These are phyloP conservation scores for Falco rusticolus DNA, from an alignment of 2,797 vertebrate species.

Conservation along the genomic window DNA sequence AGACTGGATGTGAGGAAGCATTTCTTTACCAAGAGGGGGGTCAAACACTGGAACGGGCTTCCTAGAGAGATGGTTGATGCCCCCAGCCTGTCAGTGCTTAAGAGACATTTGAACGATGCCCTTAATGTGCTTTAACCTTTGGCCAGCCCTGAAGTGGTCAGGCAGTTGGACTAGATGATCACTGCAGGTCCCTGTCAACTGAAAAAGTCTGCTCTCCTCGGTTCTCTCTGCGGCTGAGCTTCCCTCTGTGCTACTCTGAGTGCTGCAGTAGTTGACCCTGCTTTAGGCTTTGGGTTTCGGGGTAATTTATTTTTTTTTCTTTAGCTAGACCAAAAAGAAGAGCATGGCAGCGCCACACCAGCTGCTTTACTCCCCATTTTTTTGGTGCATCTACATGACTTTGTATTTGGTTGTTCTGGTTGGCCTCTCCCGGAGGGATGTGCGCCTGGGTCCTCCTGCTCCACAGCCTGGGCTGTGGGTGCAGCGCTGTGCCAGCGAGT, in stretches of 20 bases:
- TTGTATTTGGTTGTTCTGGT: conserved; percentile 4
- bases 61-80: not conserved
- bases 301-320: too few species aligned
- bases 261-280: not conserved
- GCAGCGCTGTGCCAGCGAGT: not conserved
- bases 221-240: not conserved
- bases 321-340: not conserved
- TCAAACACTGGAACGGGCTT: not conserved
- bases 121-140: not conserved
- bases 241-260: not conserved
- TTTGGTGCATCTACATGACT: conserved; percentile 1
- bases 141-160: not conserved
- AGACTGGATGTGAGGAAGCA: not conserved
- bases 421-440: not conserved
- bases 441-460: not conserved
- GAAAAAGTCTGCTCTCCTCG: not conserved
- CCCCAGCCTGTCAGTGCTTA: not conserved
- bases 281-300: not conserved
- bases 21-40: not conserved
- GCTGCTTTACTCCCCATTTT: not conserved
- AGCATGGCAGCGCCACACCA: not conserved
- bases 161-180: not conserved
- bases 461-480: conserved; percentile 12
- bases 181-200: not conserved
- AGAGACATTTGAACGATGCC: not conserved